A percentile compares a stretch with the other conserved stretches of the same genome.
Conservation (phyloP, 2,888 invertebrate genomes). For the Rhorus exstirpatorius region DNA sequence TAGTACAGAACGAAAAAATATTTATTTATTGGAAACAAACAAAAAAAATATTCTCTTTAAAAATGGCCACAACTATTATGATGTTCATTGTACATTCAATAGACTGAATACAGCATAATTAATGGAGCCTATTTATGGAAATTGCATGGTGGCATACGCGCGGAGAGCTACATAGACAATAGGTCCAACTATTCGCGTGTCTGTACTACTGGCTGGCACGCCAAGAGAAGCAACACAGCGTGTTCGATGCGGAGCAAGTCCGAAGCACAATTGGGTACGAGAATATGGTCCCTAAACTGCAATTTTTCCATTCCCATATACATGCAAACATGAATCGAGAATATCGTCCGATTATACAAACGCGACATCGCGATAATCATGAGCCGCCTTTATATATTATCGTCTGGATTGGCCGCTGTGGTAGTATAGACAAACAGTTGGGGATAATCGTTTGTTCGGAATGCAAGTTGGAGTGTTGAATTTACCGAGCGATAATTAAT, state of each 20-base stretch:
- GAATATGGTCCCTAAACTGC: conserved; percentile 25
- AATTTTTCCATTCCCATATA: conserved; percentile 16
- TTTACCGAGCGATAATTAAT: conserved; percentile 64
- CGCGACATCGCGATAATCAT: conserved; percentile 39
- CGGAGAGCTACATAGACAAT: too few relatives aligned
- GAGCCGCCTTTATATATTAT: conserved; percentile 31
- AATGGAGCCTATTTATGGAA: too few relatives aligned
- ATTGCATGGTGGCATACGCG: too few relatives aligned
- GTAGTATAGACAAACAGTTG: conserved; percentile 12
- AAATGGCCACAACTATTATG: too few relatives aligned
- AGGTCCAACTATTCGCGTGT: conserved; percentile 55
- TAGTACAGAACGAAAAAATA: too few relatives aligned
- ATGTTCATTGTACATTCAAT: too few relatives aligned
- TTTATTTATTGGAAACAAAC: too few relatives aligned
- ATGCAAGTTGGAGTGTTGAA: conserved; percentile 64
- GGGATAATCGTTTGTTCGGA: conserved; percentile 60
- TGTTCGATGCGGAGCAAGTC: conserved; percentile 39
- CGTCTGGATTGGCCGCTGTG: neutral
- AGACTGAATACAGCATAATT: too few relatives aligned
- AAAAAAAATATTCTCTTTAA: too few relatives aligned
- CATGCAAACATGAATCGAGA: neutral
- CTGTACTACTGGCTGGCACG: conserved; percentile 47
- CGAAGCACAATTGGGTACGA: conserved; percentile 9
- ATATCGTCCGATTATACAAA: neutral
- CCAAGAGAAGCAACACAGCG: conserved; percentile 7